Conservation (phyloP, 2,888 invertebrate species). For the Tiliacea citrago region DNA sequence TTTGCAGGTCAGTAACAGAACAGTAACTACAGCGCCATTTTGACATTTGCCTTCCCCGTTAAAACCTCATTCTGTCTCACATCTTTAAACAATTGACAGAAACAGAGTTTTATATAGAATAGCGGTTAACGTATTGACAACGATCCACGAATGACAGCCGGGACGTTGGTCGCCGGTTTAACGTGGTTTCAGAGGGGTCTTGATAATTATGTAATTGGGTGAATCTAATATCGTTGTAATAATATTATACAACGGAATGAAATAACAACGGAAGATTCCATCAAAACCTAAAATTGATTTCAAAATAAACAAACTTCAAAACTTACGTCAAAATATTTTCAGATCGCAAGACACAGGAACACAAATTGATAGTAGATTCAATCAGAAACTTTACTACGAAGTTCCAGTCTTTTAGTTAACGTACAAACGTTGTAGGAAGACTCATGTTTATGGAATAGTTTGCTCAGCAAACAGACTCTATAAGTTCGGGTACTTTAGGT, state of each 20-base stretch:
- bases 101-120: neutral
- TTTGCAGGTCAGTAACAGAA: too few species aligned
- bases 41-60: neutral
- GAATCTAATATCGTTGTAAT: neutral
- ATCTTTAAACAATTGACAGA: neutral
- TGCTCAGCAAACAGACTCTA: conserved; percentile 29
- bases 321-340: conserved; percentile 21
- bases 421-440: conserved; percentile 43
- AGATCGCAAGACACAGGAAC: conserved; percentile 13
- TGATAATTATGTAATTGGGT: too few species aligned
- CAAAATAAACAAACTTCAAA: neutral
- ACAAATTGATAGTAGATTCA: conserved; percentile 38
- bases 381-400: conserved; percentile 32
- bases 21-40: too few species aligned
- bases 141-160: too few species aligned
- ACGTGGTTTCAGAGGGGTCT: too few species aligned
- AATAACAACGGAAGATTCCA: neutral
- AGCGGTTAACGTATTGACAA: neutral
- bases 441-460: conserved; percentile 64
- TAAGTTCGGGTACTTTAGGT: conserved; percentile 33
- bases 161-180: too few species aligned
- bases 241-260: neutral
- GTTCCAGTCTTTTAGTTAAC: conserved; percentile 36
- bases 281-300: neutral
- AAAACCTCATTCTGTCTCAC: neutral